phyloP scores from a whole-genome alignment of 64 coral and sea anemone genomes.

The Hydrozoanthus tunicans region DNA sequence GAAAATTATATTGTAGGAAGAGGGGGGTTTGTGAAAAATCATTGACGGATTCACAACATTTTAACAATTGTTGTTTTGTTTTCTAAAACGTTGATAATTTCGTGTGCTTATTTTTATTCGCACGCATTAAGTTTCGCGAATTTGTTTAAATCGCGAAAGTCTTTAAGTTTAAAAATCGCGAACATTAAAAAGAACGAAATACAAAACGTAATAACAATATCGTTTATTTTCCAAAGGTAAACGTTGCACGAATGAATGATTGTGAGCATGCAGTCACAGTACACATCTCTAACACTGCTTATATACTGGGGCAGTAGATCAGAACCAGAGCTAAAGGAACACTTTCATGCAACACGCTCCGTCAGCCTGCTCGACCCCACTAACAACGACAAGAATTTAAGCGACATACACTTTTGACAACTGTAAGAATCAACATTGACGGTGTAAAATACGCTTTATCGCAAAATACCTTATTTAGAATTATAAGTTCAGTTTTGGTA shows the following conservation, averaged over 20 bases:
- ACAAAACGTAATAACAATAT: conserved; percentile 17
- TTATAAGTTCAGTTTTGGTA: conserved; percentile 19
- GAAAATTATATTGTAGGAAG: too few relatives aligned
- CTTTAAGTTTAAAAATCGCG: too few relatives aligned
- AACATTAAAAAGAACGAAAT: background rate
- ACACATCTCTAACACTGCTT: background rate
- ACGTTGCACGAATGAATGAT: conserved; percentile 52
- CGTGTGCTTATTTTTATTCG: too few relatives aligned
- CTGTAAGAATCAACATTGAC: background rate
- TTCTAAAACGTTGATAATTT: too few relatives aligned
- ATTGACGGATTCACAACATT: too few relatives aligned
- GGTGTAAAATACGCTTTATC: conserved; percentile 23
- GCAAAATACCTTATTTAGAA: conserved; percentile 35
- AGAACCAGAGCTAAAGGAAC: conserved; percentile 40
- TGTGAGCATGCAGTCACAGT: conserved; percentile 10
- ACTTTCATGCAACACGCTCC: conserved; percentile 35
- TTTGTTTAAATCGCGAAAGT: too few relatives aligned
- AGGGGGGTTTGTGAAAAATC: too few relatives aligned
- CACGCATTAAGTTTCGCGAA: too few relatives aligned
- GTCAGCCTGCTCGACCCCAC: background rate
- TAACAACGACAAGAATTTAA: conserved; percentile 7
- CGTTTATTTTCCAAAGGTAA: conserved; percentile 35
- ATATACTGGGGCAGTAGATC: background rate
- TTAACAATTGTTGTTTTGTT: too few relatives aligned
- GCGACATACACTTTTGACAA: background rate